A percentile compares a stretch with the other conserved stretches of the same genome.
These are phyloP conservation scores for Platorchestia sp. DNA, from an alignment of 1,140 invertebrate genomes.

Conservation along the genomic window DNA sequence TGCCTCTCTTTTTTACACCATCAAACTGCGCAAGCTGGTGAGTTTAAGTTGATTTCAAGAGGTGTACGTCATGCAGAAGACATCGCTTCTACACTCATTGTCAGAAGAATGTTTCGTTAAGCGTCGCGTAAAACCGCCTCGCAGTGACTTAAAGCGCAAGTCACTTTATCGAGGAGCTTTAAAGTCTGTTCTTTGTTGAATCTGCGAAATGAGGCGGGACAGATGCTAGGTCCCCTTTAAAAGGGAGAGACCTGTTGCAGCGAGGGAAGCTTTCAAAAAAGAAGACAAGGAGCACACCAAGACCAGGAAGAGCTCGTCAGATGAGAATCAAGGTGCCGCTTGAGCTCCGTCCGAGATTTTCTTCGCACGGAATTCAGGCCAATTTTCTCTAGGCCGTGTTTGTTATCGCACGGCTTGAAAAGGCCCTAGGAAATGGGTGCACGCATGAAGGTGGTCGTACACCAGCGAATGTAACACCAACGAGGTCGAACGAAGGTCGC, in stretches of 20 bases:
- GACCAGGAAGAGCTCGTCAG: slow-evolving; percentile 35
- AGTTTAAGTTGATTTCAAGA: not conserved
- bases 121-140: not conserved
- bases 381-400: slow-evolving; percentile 26
- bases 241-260: slow-evolving; percentile 33
- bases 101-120: not conserved
- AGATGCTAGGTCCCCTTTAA: slow-evolving; percentile 19
- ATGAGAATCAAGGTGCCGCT: slow-evolving; percentile 7
- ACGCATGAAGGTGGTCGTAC: not conserved
- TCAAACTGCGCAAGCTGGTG: not conserved
- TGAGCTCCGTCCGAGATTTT: slow-evolving; percentile 4
- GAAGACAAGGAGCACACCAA: slow-evolving; percentile 13
- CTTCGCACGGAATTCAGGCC: slow-evolving; percentile 21
- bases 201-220: slow-evolving; percentile 10
- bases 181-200: slow-evolving; percentile 1
- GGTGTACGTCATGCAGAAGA: not conserved
- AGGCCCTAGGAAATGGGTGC: not conserved
- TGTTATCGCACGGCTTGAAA: slow-evolving; percentile 22
- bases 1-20: not conserved
- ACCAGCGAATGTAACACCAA: not conserved
- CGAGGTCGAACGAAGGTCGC: not conserved
- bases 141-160: not conserved
- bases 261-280: slow-evolving; percentile 4
- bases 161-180: not conserved
- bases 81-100: not conserved